A percentile compares a stretch with the other conserved stretches of the same genome.
Conservation (phyloP, 23 tunicate genomes). For the Phallusia fumigata region DNA sequence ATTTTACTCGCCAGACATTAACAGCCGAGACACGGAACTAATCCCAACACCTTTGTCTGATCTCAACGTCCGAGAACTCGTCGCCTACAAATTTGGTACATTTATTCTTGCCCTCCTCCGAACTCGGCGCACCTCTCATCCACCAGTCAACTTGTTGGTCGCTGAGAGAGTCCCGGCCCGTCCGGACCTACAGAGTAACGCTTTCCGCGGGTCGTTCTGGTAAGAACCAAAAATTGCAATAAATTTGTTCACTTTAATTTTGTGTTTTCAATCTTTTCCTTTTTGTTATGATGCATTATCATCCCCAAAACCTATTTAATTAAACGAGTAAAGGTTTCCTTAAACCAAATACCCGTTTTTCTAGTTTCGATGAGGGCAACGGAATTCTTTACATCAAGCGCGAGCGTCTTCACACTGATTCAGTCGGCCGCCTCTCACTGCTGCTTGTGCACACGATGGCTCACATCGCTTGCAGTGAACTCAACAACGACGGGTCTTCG, state of each 20-base stretch:
- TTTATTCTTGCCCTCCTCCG: conserved; percentile 72
- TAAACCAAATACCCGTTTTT: no score
- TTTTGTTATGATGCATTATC: no score
- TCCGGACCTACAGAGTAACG: conserved; percentile 59
- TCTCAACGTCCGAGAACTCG: conserved; percentile 64
- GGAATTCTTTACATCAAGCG: conserved; percentile 83
- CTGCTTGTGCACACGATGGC: conserved; percentile 83
- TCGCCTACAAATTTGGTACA: conserved; percentile 86
- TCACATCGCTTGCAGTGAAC: conserved; percentile 56
- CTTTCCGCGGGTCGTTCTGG: conserved; percentile 97
- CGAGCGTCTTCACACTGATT: conserved; percentile 59
- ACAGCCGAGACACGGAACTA: conserved; percentile 66
- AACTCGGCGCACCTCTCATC: conserved; percentile 65
- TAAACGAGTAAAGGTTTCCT: no score
- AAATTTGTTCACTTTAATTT: no score
- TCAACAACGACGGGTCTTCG: conserved; percentile 45
- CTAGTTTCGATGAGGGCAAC: conserved; percentile 87
- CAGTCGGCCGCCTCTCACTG: conserved; percentile 78
- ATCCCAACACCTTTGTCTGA: conserved; percentile 76
- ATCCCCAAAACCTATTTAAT: no score
- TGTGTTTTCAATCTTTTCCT: no score
- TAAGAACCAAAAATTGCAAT: conserved; percentile 21
- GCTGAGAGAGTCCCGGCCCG: conserved; percentile 79
- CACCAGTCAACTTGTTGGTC: conserved; percentile 72
- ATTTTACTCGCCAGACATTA: conserved; percentile 38